phyloP scores from a whole-genome alignment of 2,113 vertebrate genomes.

The Megaleporinus macrocephalus region DNA sequence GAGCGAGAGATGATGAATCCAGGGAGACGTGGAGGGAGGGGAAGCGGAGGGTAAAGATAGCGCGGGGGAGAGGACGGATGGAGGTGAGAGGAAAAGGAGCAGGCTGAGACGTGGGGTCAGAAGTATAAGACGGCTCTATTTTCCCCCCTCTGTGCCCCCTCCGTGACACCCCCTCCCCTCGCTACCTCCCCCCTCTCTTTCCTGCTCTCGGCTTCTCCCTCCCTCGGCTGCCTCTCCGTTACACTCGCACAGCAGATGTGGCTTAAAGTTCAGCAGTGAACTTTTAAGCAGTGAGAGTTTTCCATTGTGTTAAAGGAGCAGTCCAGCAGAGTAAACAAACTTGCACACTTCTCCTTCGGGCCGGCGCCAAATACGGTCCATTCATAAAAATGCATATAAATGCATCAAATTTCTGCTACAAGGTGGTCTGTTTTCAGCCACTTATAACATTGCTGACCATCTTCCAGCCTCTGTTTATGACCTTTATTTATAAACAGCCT shows the following conservation, averaged over 20 bases:
- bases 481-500: too few species aligned
- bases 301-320: background rate
- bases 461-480: too few species aligned
- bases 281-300: background rate
- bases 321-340: too few species aligned
- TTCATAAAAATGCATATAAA: too few species aligned
- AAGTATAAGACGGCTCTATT: constrained; percentile 50
- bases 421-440: too few species aligned
- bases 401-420: too few species aligned
- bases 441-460: too few species aligned
- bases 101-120: constrained; percentile 44
- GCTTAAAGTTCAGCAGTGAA: background rate
- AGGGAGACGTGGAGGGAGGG: background rate
- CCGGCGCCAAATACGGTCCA: too few species aligned
- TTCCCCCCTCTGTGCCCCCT: constrained; percentile 45
- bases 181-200: background rate
- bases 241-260: background rate
- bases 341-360: too few species aligned
- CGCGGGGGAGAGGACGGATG: constrained; percentile 31
- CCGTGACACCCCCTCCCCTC: constrained; percentile 17
- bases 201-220: constrained; percentile 8
- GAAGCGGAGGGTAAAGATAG: constrained; percentile 37
- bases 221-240: constrained; percentile 17
- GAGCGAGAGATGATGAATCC: background rate
- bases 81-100: constrained; percentile 36